phyloP scores from a whole-genome alignment of 2,797 vertebrate genomes.

The Hemibagrus guttatus region DNA sequence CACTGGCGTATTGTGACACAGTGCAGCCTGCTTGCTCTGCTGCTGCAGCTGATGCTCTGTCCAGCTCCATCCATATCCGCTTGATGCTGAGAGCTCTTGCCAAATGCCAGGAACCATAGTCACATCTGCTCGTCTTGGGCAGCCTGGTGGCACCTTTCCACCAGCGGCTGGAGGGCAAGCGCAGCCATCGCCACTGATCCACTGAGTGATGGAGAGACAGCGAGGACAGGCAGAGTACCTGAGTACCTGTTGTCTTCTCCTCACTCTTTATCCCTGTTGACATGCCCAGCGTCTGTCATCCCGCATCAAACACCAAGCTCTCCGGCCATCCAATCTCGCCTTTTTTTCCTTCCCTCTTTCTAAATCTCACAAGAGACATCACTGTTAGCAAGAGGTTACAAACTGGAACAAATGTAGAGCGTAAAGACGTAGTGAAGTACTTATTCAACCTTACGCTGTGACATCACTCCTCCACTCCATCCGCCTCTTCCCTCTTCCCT shows the following conservation, averaged over 20 bases:
- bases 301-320: conserved; percentile 75
- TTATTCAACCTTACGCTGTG: neutral
- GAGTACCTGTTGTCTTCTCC: conserved; percentile 75
- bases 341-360: conserved; percentile 43
- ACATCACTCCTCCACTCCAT: conserved; percentile 35
- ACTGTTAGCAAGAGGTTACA: conserved; percentile 78
- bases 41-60: conserved; percentile 95
- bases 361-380: conserved; percentile 63
- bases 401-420: conserved; percentile 77
- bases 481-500: conserved; percentile 31
- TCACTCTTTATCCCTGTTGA: conserved; percentile 77
- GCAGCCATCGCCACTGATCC: conserved; percentile 72
- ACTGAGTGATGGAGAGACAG: conserved; percentile 59
- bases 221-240: conserved; percentile 36
- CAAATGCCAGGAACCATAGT: conserved; percentile 97
- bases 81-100: conserved; percentile 96
- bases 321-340: conserved; percentile 74
- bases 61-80: conserved; percentile 88
- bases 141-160: conserved; percentile 55
- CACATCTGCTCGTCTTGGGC: conserved; percentile 94
- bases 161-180: conserved; percentile 78
- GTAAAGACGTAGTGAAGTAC: conserved; percentile 66
- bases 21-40: conserved; percentile 40
- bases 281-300: conserved; percentile 76
- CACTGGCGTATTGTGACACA: conserved; percentile 54